phyloP scores from a whole-genome alignment of 2,797 vertebrate species.

The Clarias pachynema region DNA sequence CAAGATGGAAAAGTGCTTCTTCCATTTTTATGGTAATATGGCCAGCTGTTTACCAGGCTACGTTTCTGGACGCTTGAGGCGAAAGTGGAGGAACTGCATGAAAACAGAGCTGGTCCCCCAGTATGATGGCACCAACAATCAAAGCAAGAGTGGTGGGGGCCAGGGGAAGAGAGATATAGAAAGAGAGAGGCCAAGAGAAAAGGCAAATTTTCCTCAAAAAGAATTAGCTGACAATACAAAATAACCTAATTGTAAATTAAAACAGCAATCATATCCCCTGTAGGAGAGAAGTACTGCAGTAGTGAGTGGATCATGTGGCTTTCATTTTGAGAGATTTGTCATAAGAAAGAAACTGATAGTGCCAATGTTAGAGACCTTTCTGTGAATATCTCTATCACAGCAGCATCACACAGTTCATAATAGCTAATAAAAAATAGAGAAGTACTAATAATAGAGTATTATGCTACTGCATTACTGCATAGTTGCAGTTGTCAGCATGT shows the following conservation, averaged over 20 bases:
- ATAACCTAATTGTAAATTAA: slow-evolving; percentile 77
- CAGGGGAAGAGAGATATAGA: not conserved
- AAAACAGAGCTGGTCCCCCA: slow-evolving; percentile 69
- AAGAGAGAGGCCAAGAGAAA: slow-evolving; percentile 34
- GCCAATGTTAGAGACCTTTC: slow-evolving; percentile 65
- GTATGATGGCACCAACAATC: slow-evolving; percentile 75
- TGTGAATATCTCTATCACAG: slow-evolving; percentile 51
- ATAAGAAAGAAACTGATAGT: slow-evolving; percentile 67
- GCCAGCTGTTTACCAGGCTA: slow-evolving; percentile 78
- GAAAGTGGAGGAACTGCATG: slow-evolving; percentile 74
- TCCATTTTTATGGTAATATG: slow-evolving; percentile 79
- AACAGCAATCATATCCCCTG: slow-evolving; percentile 63
- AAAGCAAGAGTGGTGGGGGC: slow-evolving; percentile 42
- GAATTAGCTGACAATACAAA: slow-evolving; percentile 82
- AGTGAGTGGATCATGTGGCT: slow-evolving; percentile 39
- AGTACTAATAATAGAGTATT: not conserved
- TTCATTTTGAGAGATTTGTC: slow-evolving; percentile 59
- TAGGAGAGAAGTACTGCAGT: slow-evolving; percentile 22
- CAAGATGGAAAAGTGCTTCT: slow-evolving; percentile 64
- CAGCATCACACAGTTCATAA: slow-evolving; percentile 27
- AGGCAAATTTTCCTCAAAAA: slow-evolving; percentile 73
- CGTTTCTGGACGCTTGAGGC: slow-evolving; percentile 50
- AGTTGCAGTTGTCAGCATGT: slow-evolving; percentile 31
- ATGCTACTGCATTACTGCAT: slow-evolving; percentile 17
- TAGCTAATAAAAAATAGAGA: slow-evolving; percentile 20